Percentiles rank a stretch among this genome's conserved stretches.
phyloP scores from a whole-genome alignment of 2,113 vertebrate species.

The Amphilophus citrinellus region DNA sequence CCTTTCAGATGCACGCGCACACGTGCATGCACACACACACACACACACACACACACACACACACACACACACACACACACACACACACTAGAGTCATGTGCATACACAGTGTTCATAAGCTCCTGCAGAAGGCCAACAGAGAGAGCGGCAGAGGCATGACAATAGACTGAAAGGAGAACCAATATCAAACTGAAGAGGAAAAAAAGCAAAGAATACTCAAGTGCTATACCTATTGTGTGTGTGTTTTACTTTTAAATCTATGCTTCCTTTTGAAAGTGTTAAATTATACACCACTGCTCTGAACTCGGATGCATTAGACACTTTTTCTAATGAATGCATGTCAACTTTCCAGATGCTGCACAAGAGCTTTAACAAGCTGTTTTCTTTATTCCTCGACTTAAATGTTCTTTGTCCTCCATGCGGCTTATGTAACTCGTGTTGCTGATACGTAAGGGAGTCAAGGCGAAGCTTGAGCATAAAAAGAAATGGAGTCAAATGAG shows the following conservation, averaged over 20 bases:
- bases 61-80: neutral
- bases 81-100: neutral
- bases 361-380: slow-evolving; percentile 14
- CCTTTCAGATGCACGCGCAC: slow-evolving; percentile 31
- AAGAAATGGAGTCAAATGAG: slow-evolving; percentile 22
- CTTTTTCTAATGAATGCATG: slow-evolving; percentile 37
- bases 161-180: slow-evolving; percentile 51
- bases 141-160: slow-evolving; percentile 38
- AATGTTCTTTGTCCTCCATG: neutral
- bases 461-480: neutral
- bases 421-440: neutral
- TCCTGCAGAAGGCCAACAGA: slow-evolving; percentile 41
- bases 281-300: slow-evolving; percentile 10
- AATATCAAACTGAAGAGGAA: slow-evolving; percentile 36
- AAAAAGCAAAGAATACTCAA: slow-evolving; percentile 32
- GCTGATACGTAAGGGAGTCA: neutral
- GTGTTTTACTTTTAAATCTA: slow-evolving; percentile 76
- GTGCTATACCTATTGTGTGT: slow-evolving; percentile 30
- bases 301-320: slow-evolving; percentile 32
- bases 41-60: neutral
- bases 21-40: neutral
- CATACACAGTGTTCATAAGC: slow-evolving; percentile 20
- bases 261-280: slow-evolving; percentile 18
- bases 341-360: neutral
- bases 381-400: slow-evolving; percentile 4